Evolutionary conservation across 2,113 vertebrate species (phyloP), one percentile per base, ranked within the genome.

Genomic region (Oryzias curvinotus): DNA sequence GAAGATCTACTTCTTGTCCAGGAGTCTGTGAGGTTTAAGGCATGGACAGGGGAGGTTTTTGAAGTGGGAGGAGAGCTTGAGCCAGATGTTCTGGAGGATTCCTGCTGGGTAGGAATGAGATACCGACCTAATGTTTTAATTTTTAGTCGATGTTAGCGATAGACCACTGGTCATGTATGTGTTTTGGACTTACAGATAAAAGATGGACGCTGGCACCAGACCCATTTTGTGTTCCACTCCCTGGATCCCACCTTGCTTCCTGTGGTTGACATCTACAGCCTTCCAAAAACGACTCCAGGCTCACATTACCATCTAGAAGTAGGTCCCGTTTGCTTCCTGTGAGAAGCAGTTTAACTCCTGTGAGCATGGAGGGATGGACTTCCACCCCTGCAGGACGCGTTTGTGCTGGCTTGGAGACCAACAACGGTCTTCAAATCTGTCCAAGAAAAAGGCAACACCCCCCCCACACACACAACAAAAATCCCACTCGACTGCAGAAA

Each of bases 241-340:
- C 92, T 94, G 58, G 95, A 98, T 71, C 93, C 96, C 4, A 90
- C 93, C 71, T 91, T 95, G 80, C 92, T 99, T 80, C 97, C 97
- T 1, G 94, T 99, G 17, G 82, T 94, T 16, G 86, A 91, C 10
- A 88, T 99, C 78, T 88, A 90, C 86, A 97, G 95, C 83, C 92
- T 99, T 41, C 97, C 97, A 6, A 85, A 91, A 14, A 79, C 87
- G n/a, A 82, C 90, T 62, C 84, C 93, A 46, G 91, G 93, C 70
- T 94, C 93, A 76, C 95, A 90, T 6, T 95, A 97, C 77, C 95
- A 96, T 89, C 93, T 99, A 4, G 97, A 99, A 91, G 94, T 99
- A 4, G 95, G 97, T 84, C 95, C 95, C 5, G 94, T 96, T 1
- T 99, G 97, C 90, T 99, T 98, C 90, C 93, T 97, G 80, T 99